These are phyloP conservation scores for Proteles cristata DNA, from an alignment of 2,113 vertebrate species.

Conservation along the genomic window DNA sequence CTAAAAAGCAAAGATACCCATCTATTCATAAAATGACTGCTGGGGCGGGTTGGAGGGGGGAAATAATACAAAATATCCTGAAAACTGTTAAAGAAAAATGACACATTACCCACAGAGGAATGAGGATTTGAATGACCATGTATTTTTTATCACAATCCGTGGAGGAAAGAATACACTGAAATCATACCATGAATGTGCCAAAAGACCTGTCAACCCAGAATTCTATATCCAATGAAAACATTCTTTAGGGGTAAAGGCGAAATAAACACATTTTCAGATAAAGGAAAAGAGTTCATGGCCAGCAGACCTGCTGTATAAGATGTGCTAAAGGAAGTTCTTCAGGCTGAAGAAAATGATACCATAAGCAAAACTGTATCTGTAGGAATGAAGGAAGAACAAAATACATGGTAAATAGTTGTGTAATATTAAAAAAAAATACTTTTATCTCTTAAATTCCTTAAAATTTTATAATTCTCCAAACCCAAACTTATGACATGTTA, in stretches of 20 bases:
- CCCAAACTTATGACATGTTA: neutral
- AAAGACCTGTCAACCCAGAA: conserved; percentile 18
- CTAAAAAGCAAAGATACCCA: neutral
- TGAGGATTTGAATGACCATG: neutral
- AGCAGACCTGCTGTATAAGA: neutral
- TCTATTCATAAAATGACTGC: neutral
- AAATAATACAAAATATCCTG: neutral
- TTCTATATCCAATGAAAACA: conserved; percentile 11
- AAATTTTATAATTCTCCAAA: neutral
- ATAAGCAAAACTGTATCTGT: neutral
- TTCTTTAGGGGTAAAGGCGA: neutral
- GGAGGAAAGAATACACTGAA: neutral
- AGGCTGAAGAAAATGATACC: neutral
- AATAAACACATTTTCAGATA: conserved; percentile 28
- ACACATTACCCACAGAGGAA: neutral
- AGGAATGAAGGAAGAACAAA: neutral
- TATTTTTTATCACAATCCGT: neutral
- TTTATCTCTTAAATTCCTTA: neutral
- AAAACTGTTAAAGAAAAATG: conserved; percentile 19
- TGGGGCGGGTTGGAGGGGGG: neutral
- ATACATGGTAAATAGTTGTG: neutral
- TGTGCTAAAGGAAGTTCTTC: neutral
- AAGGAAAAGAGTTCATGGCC: neutral
- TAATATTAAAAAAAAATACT: neutral
- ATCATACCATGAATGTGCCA: neutral